phyloP scores from a whole-genome alignment of 1,140 invertebrate species.

The Coenobita brevimanus region DNA sequence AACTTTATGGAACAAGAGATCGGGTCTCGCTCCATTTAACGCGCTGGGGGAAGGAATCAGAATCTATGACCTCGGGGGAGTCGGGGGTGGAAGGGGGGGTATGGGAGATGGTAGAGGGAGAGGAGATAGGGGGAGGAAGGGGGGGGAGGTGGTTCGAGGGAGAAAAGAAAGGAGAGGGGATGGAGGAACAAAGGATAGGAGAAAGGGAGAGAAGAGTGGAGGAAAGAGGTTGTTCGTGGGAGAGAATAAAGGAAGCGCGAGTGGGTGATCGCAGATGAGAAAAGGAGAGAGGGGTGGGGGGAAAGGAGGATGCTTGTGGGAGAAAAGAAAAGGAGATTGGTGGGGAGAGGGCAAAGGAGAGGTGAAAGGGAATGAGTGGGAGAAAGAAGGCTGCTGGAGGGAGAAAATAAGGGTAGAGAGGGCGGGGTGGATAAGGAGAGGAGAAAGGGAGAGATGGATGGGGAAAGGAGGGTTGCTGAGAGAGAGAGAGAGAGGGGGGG shows the following conservation, averaged over 20 bases:
- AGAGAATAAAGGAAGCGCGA: neutral
- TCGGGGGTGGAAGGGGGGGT: too few relatives aligned
- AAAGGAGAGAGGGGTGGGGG: neutral
- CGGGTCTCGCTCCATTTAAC: too few relatives aligned
- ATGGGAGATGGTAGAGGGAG: too few relatives aligned
- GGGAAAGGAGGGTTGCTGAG: neutral
- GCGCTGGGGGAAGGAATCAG: too few relatives aligned
- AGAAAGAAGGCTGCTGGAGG: neutral
- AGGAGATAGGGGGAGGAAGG: too few relatives aligned
- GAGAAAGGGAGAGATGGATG: neutral
- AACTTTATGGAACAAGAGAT: too few relatives aligned
- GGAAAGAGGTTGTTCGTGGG: neutral
- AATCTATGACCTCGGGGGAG: too few relatives aligned
- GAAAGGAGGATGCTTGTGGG: neutral
- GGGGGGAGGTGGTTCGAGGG: too few relatives aligned
- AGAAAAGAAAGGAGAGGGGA: too few relatives aligned
- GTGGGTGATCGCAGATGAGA: neutral
- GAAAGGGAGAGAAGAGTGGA: neutral
- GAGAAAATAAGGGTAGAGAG: neutral
- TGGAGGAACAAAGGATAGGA: too few relatives aligned
- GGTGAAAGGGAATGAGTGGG: neutral
- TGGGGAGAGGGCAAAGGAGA: neutral
- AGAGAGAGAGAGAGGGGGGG: neutral
- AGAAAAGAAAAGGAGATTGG: neutral
- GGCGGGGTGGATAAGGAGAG: neutral